These are phyloP conservation scores for Anoplolepis gracilipes DNA, from an alignment of 1,140 invertebrate genomes.

Conservation along the genomic window DNA sequence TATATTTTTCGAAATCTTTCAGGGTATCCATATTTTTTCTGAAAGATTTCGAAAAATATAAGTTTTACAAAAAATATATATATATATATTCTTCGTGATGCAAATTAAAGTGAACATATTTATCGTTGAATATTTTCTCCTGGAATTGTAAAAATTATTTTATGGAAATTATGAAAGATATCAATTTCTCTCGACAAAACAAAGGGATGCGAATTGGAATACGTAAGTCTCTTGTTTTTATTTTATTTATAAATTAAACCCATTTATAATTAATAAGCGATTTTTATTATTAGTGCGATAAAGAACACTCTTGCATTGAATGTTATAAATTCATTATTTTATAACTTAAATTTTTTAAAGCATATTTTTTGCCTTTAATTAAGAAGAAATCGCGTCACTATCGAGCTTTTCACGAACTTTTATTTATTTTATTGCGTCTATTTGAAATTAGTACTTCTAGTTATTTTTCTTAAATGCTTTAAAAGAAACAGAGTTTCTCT, in stretches of 20 bases:
- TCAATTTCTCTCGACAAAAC: neutral
- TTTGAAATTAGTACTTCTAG: neutral
- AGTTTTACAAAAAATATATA: too few species aligned
- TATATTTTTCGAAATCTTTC: too few species aligned
- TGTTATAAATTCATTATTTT: conserved; percentile 24
- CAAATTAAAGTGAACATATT: neutral
- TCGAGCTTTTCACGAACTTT: conserved; percentile 7
- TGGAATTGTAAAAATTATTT: neutral
- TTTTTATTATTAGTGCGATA: neutral
- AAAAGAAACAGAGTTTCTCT: conserved; percentile 4
- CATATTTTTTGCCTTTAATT: conserved; percentile 20
- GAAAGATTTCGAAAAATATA: too few species aligned
- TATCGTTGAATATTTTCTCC: neutral
- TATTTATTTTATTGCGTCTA: conserved; percentile 29
- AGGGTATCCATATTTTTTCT: too few species aligned
- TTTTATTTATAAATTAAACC: neutral
- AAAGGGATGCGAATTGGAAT: neutral
- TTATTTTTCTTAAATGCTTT: conserved; percentile 20
- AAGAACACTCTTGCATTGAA: conserved; percentile 6
- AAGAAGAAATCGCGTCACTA: neutral
- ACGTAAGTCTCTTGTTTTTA: neutral
- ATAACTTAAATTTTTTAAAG: neutral
- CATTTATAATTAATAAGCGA: neutral
- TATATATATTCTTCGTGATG: conserved; percentile 1
- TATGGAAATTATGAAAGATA: neutral